Base-by-base conservation (phyloP, 2,888 invertebrate genomes). In the Caenorhabditis becei region DNA sequence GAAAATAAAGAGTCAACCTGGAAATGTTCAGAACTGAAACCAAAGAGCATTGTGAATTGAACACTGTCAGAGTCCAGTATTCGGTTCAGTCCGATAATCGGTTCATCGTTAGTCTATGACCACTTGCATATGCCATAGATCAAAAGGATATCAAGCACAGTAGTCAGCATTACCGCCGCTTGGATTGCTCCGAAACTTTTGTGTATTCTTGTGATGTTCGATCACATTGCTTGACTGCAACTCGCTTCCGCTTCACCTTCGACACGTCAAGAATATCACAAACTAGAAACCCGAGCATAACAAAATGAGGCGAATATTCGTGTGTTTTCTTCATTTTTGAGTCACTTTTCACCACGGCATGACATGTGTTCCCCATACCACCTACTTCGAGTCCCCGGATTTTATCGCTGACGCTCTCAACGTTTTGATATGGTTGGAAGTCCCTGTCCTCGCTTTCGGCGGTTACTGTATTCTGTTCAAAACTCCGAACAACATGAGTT, bases 391-490 rank as follows among this genome's bases (percentile, higher is more conserved):
- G 10, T 41, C 41, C 2, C 41, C 41, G 3, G 16, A 41, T 3
- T 41, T 41, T 16, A 41, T 14, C 16, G 16, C 41, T 16, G 16
- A 14, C 41, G 3, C 16, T 41, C 41, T 41, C 7, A 41, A 41
- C 41, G 5, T 5, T 16, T 41, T 41, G 41, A 14, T 41, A 41
- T 41, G 10, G 10, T 10, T 54, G n/a, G 18, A 32, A n/a, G n/a
- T 54, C 2, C 54, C 54, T 14, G n/a, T 28, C 16, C 32, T 23
- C 7, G 16, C 23, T 2, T 54, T 54, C 28, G 54, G 54, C 3
- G 54, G 24, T 24, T 54, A 32, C 32, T 28, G 26, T 23, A 54
- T 54, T 23, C 26, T 54, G 54, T 54, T 54, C 54, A 28, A 32
- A 11, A 54, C 54, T 2, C 54, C 54, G 2, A 4, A 16, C 23